phyloP scores from a whole-genome alignment of 2,888 invertebrate species.

The Hipparchia sbordonii region DNA sequence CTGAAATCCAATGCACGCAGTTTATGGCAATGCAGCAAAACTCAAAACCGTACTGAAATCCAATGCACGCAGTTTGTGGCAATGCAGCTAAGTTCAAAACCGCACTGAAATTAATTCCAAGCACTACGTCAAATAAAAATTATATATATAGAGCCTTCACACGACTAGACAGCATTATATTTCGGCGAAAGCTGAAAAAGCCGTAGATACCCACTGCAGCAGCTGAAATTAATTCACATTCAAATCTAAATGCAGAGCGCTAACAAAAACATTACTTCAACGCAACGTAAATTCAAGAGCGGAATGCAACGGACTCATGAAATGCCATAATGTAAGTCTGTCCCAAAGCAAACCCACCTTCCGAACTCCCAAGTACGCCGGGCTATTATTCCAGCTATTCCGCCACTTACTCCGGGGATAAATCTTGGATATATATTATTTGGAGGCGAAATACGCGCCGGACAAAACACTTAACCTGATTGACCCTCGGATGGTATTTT shows the following conservation, averaged over 20 bases:
- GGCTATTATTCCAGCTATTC: slow-evolving; percentile 62
- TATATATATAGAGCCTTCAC: too few relatives aligned
- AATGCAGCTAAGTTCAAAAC: too few relatives aligned
- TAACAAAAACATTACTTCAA: slow-evolving; percentile 18
- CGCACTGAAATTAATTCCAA: too few relatives aligned
- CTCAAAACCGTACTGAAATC: too few relatives aligned
- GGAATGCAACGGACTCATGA: slow-evolving; percentile 39
- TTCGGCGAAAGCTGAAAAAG: neutral
- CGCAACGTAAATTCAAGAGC: slow-evolving; percentile 21
- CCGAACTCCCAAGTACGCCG: slow-evolving; percentile 40
- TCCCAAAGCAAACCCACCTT: slow-evolving; percentile 41
- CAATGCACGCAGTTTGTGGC: too few relatives aligned
- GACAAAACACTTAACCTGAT: slow-evolving; percentile 75
- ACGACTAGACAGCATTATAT: neutral
- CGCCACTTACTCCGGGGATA: slow-evolving; percentile 58
- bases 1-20: too few relatives aligned
- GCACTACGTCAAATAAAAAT: too few relatives aligned
- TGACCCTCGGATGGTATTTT: slow-evolving; percentile 72
- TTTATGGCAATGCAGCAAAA: too few relatives aligned
- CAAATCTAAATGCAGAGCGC: slow-evolving; percentile 11
- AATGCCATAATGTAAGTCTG: slow-evolving; percentile 38
- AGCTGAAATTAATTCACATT: slow-evolving; percentile 2
- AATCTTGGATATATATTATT: slow-evolving; percentile 67
- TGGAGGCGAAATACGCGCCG: slow-evolving; percentile 54
- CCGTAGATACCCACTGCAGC: neutral